phyloP scores from a whole-genome alignment of 2,888 invertebrate genomes.

The Drosophila pseudotalamancana region DNA sequence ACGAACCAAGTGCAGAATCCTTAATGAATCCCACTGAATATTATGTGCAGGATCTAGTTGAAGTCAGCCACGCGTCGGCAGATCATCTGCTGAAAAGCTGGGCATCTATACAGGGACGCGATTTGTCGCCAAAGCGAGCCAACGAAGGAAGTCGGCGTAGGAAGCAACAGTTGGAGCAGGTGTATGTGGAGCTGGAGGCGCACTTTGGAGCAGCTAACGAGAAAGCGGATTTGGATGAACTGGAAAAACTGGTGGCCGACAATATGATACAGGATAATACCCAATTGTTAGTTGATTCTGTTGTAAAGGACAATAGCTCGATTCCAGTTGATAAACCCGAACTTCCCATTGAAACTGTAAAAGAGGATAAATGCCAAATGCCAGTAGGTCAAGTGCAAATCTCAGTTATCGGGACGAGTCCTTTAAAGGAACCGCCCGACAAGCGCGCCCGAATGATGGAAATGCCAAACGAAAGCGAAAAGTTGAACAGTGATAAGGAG shows the following conservation, averaged over 20 bases:
- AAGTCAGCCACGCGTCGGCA: slow-evolving; percentile 82
- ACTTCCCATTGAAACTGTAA: neutral
- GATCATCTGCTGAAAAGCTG: slow-evolving; percentile 87
- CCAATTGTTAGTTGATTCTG: neutral
- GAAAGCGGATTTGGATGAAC: slow-evolving; percentile 44
- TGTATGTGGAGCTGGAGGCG: slow-evolving; percentile 63
- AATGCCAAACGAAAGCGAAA: too few species aligned
- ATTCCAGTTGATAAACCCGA: slow-evolving; percentile 16
- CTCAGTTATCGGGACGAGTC: slow-evolving; percentile 27
- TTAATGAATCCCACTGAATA: slow-evolving; percentile 76
- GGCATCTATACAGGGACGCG: slow-evolving; percentile 87
- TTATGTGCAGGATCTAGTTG: slow-evolving; percentile 85
- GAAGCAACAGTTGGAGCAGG: slow-evolving; percentile 44
- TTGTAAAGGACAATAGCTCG: neutral
- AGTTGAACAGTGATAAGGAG: slow-evolving; percentile 32
- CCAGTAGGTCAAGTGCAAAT: neutral
- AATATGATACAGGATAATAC: slow-evolving; percentile 53
- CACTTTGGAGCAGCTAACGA: slow-evolving; percentile 34
- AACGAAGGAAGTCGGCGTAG: slow-evolving; percentile 9
- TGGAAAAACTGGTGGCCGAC: slow-evolving; percentile 45
- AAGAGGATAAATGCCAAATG: slow-evolving; percentile 8
- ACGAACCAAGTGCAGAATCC: slow-evolving; percentile 41
- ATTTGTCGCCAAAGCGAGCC: slow-evolving; percentile 85
- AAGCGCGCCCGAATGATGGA: slow-evolving; percentile 39
- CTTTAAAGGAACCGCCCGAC: slow-evolving; percentile 54